These are phyloP conservation scores for Mus caroli DNA, from an alignment of 2,797 vertebrate species.

Conservation along the genomic window DNA sequence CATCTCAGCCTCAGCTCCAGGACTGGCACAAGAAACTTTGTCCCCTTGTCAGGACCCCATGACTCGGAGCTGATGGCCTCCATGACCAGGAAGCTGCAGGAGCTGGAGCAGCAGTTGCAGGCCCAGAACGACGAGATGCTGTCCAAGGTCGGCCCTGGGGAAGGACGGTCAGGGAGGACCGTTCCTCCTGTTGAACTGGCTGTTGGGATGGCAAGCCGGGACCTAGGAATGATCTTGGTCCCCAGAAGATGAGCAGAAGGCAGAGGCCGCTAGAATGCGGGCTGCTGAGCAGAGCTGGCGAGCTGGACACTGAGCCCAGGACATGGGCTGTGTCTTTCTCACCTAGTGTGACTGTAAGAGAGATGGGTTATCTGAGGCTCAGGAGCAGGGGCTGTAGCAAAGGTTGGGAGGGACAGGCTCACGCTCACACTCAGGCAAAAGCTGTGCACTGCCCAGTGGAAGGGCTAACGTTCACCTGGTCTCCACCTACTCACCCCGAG, in stretches of 20 bases:
- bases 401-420: background rate
- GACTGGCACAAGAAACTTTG: background rate
- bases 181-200: background rate
- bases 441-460: background rate
- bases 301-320: too few species aligned
- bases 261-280: background rate
- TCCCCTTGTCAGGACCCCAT: conserved; percentile 84
- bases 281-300: background rate
- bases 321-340: background rate
- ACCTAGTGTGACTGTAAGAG: too few species aligned
- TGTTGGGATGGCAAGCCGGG: background rate
- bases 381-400: background rate
- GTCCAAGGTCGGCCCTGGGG: conserved; percentile 87
- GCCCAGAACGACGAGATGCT: conserved; percentile 90
- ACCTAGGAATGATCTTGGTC: background rate
- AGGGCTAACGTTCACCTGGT: background rate
- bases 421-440: background rate
- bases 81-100: conserved; percentile 88
- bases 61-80: conserved; percentile 89
- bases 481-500: background rate
- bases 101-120: conserved; percentile 90
- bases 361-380: background rate
- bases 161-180: background rate
- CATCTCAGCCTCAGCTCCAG: background rate
- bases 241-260: background rate